Conservation (phyloP, 1,140 invertebrate species). For the Bombus waltoni region DNA sequence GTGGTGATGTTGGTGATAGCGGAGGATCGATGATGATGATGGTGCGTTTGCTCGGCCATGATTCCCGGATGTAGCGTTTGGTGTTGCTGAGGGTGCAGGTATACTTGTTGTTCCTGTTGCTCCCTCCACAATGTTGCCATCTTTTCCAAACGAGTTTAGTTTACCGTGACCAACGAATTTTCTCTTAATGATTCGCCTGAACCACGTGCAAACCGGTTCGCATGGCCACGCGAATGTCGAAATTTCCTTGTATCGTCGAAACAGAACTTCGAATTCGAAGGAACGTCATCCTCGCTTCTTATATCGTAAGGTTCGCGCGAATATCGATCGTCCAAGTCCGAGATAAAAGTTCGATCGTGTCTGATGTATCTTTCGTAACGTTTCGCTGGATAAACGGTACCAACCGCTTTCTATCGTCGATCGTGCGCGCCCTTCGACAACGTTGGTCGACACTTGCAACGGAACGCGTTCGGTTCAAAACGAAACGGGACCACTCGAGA, state of each 20-base stretch:
- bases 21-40: constrained; percentile 47
- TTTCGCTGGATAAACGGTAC: not conserved
- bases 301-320: not conserved
- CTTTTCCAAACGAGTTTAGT: not conserved
- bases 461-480: too few relatives aligned
- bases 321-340: not conserved
- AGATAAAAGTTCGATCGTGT: not conserved
- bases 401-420: not conserved
- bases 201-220: not conserved
- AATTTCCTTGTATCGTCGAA: not conserved
- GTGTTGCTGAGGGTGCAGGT: constrained; percentile 61
- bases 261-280: not conserved
- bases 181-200: not conserved
- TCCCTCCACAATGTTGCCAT: constrained; percentile 68
- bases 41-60: constrained; percentile 39
- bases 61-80: constrained; percentile 50
- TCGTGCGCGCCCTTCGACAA: not conserved
- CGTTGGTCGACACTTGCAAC: not conserved
- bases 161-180: too few relatives aligned
- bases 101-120: constrained; percentile 51
- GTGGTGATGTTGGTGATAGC: not conserved
- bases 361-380: too few relatives aligned
- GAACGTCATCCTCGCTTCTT: not conserved
- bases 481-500: not conserved
- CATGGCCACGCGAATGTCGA: not conserved